Evolutionary conservation across 2,113 vertebrate species (phyloP), one percentile per base, ranked within the genome.

Genomic region (Otus sunia): DNA sequence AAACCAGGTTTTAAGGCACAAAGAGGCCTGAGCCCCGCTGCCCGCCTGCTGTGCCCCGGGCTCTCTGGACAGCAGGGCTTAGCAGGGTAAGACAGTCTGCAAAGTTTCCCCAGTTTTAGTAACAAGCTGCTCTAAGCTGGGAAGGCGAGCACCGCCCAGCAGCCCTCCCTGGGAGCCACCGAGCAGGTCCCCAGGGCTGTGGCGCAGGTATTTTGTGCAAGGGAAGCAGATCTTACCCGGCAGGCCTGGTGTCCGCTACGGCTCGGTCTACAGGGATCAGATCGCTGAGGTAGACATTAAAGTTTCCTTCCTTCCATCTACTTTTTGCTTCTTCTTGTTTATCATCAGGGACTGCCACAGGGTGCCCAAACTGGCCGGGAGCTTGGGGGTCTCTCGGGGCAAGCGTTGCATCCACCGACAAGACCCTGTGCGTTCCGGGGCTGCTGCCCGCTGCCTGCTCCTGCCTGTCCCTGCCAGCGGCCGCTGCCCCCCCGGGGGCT

Each of bases 231-330:
- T 97, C 99, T 99, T 98, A 99, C 99, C 96, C 97, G 15, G 96
- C 77, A 12, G 99, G 99, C 90, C 99, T 99, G 94, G 99, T 99
- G 96, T 99, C 99, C 2, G 98, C 96, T 29, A 99, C 83, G 80
- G 99, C 99, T 63, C 99, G 98, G 95, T 99, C 99, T 81, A 99
- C 88, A 0, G 99, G 99, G 90, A 99, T 99, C 97, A 99, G 56
- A 23, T 99, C 99, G 10, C 99, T 99, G 94, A 99, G 98, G 97
- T 98, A 99, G 95, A 99, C 99, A 1, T 99, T 99, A 79, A 99
- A 99, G 82, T 99, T 98, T 23, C 99, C 99, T 97, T 99, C 99
- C 10, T 98, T 98, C 99, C 99, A 99, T 63, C 99, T 98, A 29
- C 95, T 98, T 77, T 97, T 98, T 59, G 98, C 98, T 86, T 99